A percentile compares a stretch with the other conserved stretches of the same genome.
phyloP scores from a whole-genome alignment of 2,113 vertebrate species.

The Psilopogon haemacephalus region DNA sequence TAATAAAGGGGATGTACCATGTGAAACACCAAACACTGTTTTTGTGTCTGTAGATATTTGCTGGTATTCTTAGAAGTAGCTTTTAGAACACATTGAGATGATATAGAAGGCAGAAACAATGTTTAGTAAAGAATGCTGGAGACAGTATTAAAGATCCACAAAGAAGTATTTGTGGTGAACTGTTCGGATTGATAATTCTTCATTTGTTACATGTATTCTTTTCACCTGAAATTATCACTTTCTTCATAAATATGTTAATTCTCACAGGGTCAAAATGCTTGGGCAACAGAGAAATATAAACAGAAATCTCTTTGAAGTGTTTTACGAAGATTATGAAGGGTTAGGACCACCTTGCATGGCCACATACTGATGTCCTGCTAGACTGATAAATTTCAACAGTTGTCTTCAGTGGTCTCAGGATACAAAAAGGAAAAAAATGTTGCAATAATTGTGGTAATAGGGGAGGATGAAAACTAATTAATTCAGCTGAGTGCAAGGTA shows the following conservation, averaged over 20 bases:
- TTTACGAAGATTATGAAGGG: neutral
- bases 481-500: neutral
- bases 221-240: neutral
- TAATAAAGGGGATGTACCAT: slow-evolving; percentile 95
- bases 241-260: neutral
- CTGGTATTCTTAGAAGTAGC: neutral
- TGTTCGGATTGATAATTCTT: neutral
- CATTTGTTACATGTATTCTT: neutral
- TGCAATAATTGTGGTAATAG: neutral
- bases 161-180: neutral
- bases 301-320: neutral
- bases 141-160: neutral
- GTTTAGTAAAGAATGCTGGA: neutral
- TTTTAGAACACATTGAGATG: neutral
- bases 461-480: neutral
- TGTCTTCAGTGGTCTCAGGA: neutral
- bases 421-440: neutral
- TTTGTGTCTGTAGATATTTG: neutral
- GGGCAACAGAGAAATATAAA: neutral
- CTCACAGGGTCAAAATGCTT: neutral
- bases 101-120: neutral
- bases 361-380: neutral
- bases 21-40: slow-evolving; percentile 67
- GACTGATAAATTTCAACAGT: neutral
- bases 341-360: neutral